Evolutionary conservation across 2,797 vertebrate species (phyloP).

Genomic region (Sebastes cheni): DNA sequence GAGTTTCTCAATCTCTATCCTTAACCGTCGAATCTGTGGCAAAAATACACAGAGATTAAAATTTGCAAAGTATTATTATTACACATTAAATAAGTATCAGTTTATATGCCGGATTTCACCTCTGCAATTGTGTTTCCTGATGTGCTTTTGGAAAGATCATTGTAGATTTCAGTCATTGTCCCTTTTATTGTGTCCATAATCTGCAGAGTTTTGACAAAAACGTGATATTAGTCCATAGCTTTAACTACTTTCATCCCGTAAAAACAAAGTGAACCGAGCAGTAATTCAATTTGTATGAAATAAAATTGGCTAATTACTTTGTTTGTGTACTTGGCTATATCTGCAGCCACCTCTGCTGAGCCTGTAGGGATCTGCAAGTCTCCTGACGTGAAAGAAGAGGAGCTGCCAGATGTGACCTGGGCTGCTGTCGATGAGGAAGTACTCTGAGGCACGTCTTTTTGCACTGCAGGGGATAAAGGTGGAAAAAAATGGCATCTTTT

Average conservation of each 20-base stretch:
- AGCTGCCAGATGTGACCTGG: slow-evolving; percentile 83
- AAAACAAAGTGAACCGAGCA: neutral
- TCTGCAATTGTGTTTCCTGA: slow-evolving; percentile 97
- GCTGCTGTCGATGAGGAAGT: slow-evolving; percentile 87
- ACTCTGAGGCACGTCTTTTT: slow-evolving; percentile 90
- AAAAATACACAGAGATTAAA: slow-evolving; percentile 5
- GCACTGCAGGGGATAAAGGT: slow-evolving; percentile 78
- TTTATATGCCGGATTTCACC: slow-evolving; percentile 72
- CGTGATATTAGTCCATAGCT: neutral
- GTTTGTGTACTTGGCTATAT: slow-evolving; percentile 97
- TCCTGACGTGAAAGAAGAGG: slow-evolving; percentile 77
- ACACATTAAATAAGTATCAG: neutral
- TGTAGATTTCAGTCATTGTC: slow-evolving; percentile 99
- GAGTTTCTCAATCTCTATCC: slow-evolving; percentile 98
- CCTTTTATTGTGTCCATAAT: slow-evolving; percentile 99
- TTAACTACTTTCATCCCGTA: neutral
- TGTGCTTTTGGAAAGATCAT: slow-evolving; percentile 95
- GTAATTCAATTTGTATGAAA: neutral
- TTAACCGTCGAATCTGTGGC: slow-evolving; percentile 91
- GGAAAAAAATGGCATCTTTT: neutral
- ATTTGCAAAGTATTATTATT: neutral
- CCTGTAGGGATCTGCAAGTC: slow-evolving; percentile 93
- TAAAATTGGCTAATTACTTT: slow-evolving; percentile 84
- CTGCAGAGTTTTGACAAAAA: slow-evolving; percentile 75
- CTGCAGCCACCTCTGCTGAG: slow-evolving; percentile 95